Base-by-base conservation (phyloP, 23 tunicate species). In the Trididemnum miniatum region DNA sequence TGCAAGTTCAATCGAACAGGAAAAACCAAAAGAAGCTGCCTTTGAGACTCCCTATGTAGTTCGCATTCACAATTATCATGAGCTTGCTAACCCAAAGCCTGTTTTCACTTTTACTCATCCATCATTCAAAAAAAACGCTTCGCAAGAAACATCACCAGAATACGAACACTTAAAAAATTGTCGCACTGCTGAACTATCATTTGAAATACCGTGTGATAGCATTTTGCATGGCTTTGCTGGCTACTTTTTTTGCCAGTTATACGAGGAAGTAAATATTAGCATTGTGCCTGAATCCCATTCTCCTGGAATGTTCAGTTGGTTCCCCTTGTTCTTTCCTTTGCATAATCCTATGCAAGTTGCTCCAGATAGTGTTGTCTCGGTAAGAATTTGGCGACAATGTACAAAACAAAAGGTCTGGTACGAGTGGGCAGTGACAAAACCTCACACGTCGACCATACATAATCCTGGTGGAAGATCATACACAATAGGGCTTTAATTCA, bases 251-350 rank as follows among this genome's bases (percentile, higher is more conserved):
- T 96, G 97, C 51, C 77, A 83, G 9, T 80, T 96, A 59, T 96
- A 91, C 59, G 80, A 91, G 26, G 94, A 96, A 76, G 91, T 96
- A 22, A 73, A 51, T 29, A 96, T 96, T 33, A 91, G 97, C 65
- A 96, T 96, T 65, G 87, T 86, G 22, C 99, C 99, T 12, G 73
- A 87, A 57, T 75, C 92, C 4, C 99, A 96, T 66, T 88, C 99
- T 4, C 94, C 97, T 23, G 92, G 92, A 35, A 96, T 96, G 99
- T 96, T 96, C 49, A 96, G 99, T 72, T 96, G 99, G 99, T 96
- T 88, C 66, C 99, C 99, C 1, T 69, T 96, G 0, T 96, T 96
- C 50, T 91, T 96, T 51, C 99, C 99, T 0, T 35, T 96, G 28
- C 60, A 32, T 3, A 67, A 75, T 20, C 95, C 99, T 3, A 65